Evolutionary conservation across 2,888 invertebrate genomes (phyloP), one percentile per base, ranked within the genome.

Genomic region (Cyaniris semiargus): DNA sequence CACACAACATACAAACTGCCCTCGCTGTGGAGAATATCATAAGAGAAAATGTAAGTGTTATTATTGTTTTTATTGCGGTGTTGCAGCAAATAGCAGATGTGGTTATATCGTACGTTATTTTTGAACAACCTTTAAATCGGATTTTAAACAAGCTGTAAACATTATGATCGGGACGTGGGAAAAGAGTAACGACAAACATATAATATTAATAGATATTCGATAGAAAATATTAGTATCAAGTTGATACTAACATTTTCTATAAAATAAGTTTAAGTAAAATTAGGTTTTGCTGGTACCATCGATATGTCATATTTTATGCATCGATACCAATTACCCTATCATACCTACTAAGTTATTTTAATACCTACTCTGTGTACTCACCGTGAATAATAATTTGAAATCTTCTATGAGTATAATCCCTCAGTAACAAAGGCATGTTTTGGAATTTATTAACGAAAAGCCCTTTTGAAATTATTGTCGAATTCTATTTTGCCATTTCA

Each of bases 1-100:
- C 99, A 0, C 94, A 97, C 76, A 99, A 99, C 92, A 92, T 98
- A 75, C 94, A 97, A 81, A 98, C 98, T 53, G 99, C 99, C 5
- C 79, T 95, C 66, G 94, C 95, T 85, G 97, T 99, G 1, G 98
- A 99, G 90, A 91, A 96, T 76, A 95, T 97, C 79, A 95, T 99
- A 31, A 95, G 96, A 83, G 86, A 95, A 80, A 94, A 95, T 91
- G 97, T 97, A 88, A 90, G 87, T 88, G 66, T 31, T 76, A 10
- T 76, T 34, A 56, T 66, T 66, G 31, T 66, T 66, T 66, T 66
- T 66, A 66, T 66, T 66, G 27, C 66, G 2, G n/a, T n/a, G n/a
- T n/a, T n/a, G 66, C 6, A 15, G 66, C 6, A 31, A 27, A 66
- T 18, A 31, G 27, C 66, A 66, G 27, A 66, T 31, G 27, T 31